Evolutionary conservation across 1,140 invertebrate genomes (phyloP), one percentile per base, ranked within the genome.

Genomic region (Dryas iulia): DNA sequence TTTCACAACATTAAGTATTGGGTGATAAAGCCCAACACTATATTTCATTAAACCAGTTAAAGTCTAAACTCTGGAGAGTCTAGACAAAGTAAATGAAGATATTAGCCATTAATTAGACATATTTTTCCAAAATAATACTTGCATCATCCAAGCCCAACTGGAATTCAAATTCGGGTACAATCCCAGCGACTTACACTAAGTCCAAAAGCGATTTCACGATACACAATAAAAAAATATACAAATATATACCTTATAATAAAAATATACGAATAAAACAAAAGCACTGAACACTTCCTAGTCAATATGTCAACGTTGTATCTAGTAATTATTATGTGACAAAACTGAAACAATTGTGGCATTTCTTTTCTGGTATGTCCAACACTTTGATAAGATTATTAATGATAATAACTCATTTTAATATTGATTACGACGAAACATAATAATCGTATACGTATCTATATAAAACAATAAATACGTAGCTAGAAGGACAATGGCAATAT

Each of bases 381-480:
- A 58, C 31, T 18, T 25, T 56, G 71, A 69, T 73, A 73, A 73
- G 66, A 69, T 68, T 54, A 33, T 59, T 18, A 39, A 21, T 24
- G 71, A 72, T 72, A 69, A 65, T 59, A 31, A 23, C 25, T 63
- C 52, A 65, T 69, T 72, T 69, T 68, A 69, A 72, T 72, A 69
- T 72, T 39, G 66, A 65, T 72, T 65, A 72, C 57, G 21, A 21
- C 23, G 24, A 47, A 26, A 52, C 59, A 47, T 26, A 62, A 62
- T 62, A 62, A 30, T 62, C 59, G 21, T 52, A 62, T 62, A 62
- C 18, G 14, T 52, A 62, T 47, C 8, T 35, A n/a, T 35, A 35
- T 21, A 47, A 47, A 47, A 47, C 8, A 47, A 47, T 47, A 47
- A 47, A 47, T 21, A 47, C 14, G 39, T 47, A 47, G 39, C n/a